Evolutionary conservation across 2,113 vertebrate genomes (phyloP), one percentile per base, ranked within the genome.

Genomic region (Eolophus roseicapilla): DNA sequence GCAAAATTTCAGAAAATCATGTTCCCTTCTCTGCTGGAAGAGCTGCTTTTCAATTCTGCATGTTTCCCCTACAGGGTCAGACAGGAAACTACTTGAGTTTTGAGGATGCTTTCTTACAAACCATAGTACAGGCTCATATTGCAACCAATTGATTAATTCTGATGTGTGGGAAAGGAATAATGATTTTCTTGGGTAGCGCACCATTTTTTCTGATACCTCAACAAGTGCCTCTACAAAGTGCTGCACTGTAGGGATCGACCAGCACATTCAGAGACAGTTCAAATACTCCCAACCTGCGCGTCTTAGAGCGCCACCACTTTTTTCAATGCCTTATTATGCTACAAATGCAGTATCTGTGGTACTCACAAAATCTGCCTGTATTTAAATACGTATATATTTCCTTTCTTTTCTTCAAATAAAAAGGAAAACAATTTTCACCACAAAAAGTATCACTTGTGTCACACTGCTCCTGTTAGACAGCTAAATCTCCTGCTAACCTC

Each of bases 111-210:
- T 57, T 46, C 13, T 73, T 41, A 28, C 29, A 85, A 85, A 52
- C 10, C 43, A 64, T 12, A 73, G 14, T 6, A 57, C 5, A 39
- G 3, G 0, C 3, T 68, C 23, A 17, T 73, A n/a, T 35, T 69
- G 6, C 31, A 69, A n/a, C 1, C 16, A 52, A 15, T 2, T 39
- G 29, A 29, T 31, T 57, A 62, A 52, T 63, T 73, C 25, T 43
- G 8, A 3, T 1, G 1, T 8, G 28, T 0, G 1, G 47, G 13
- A 69, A 33, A 65, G 24, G 85, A 88, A 90, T 29, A 0, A 41
- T 0, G 0, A n/a, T 37, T 82, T 84, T 11, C 29, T 73, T 28
- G n/a, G 17, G 25, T 39, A 18, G 11, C 49, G 8, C 9, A 47
- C 27, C 16, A 1, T 39, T 17, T 43, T 18, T 82, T 90, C 55